phyloP scores from a whole-genome alignment of 2,888 invertebrate genomes.

The Andrena bucephala region DNA sequence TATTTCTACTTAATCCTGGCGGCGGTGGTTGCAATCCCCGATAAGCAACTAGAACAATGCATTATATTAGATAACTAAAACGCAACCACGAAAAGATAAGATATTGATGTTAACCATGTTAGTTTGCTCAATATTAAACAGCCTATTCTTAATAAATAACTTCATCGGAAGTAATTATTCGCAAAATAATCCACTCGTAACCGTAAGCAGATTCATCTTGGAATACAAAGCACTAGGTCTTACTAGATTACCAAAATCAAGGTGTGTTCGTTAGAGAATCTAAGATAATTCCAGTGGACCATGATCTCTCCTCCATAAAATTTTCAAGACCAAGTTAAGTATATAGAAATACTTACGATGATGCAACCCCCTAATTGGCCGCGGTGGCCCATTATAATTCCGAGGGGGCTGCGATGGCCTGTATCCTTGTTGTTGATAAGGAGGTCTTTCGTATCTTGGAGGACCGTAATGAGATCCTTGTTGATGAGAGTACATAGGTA shows the following conservation, averaged over 20 bases:
- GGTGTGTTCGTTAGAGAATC: too few species aligned
- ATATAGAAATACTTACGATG: conserved; percentile 74
- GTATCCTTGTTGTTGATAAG: conserved; percentile 81
- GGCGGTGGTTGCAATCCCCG: conserved; percentile 87
- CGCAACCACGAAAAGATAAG: not conserved
- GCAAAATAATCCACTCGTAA: too few species aligned
- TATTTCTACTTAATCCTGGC: conserved; percentile 86
- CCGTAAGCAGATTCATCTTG: too few species aligned
- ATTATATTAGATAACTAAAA: not conserved
- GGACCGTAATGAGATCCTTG: conserved; percentile 77
- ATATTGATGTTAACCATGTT: not conserved
- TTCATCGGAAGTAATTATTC: too few species aligned
- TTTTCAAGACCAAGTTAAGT: too few species aligned
- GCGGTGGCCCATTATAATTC: conserved; percentile 82
- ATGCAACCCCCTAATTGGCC: conserved; percentile 83
- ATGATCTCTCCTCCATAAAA: too few species aligned
- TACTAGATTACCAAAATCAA: too few species aligned
- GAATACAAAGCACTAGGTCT: too few species aligned
- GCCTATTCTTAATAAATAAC: too few species aligned
- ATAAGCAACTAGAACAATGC: conserved; percentile 79
- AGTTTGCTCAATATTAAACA: too few species aligned
- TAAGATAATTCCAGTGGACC: too few species aligned
- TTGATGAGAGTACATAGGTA: conserved; percentile 83
- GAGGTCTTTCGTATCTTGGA: conserved; percentile 81
- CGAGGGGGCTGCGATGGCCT: conserved; percentile 81